phyloP scores from a whole-genome alignment of 2,797 vertebrate genomes.

The Girardinus metallicus region DNA sequence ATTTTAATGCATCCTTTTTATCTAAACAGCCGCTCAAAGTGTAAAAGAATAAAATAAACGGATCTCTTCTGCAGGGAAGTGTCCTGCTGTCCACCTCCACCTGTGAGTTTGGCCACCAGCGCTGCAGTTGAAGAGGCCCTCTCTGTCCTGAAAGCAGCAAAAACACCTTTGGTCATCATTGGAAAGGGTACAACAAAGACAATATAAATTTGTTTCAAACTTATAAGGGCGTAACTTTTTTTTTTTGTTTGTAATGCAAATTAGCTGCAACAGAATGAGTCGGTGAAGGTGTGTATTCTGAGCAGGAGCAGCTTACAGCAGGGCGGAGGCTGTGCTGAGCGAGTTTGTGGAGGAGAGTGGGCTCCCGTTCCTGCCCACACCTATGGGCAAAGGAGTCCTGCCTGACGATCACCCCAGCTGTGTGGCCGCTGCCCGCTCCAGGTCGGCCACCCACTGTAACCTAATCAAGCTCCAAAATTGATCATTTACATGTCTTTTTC shows the following conservation, averaged over 20 bases:
- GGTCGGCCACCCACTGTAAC: conserved; percentile 65
- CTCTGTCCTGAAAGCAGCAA: conserved; percentile 80
- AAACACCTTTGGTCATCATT: conserved; percentile 89
- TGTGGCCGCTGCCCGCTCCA: conserved; percentile 93
- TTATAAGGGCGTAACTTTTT: background rate
- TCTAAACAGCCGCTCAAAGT: background rate
- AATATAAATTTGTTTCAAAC: background rate
- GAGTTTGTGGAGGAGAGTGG: conserved; percentile 86
- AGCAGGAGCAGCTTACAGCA: conserved; percentile 90
- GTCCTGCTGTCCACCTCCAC: conserved; percentile 86
- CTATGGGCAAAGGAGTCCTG: conserved; percentile 97
- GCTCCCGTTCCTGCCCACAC: conserved; percentile 94
- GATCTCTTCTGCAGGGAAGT: conserved; percentile 65
- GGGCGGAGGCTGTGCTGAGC: conserved; percentile 84
- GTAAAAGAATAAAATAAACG: background rate
- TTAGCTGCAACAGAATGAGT: background rate
- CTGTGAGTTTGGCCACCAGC: conserved; percentile 82
- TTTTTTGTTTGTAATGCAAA: background rate
- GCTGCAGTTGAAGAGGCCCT: conserved; percentile 77
- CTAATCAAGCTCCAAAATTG: background rate
- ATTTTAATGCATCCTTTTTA: background rate
- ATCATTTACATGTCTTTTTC: background rate
- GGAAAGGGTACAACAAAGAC: conserved; percentile 88
- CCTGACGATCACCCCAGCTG: conserved; percentile 92
- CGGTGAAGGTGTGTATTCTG: background rate